Percentiles rank a stretch among this genome's conserved stretches.
Conservation (phyloP, 2,113 vertebrate genomes). For the Clarias batrachus region DNA sequence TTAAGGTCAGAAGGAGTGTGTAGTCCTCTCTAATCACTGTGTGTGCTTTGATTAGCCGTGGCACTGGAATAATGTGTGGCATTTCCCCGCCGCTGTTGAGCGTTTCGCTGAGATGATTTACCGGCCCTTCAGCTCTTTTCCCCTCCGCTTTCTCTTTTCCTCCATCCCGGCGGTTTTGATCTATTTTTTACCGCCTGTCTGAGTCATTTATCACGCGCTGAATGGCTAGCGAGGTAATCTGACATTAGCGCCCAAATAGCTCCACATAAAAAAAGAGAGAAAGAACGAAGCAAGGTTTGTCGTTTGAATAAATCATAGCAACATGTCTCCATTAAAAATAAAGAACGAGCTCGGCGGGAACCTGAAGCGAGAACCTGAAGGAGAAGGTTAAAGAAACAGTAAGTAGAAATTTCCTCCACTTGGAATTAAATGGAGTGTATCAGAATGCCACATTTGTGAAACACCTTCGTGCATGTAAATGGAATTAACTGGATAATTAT, state of each 20-base stretch:
- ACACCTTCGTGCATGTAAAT: background rate
- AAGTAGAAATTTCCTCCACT: background rate
- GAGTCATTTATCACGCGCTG: constrained; percentile 71
- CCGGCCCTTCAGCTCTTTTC: constrained; percentile 58
- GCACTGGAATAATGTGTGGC: constrained; percentile 67
- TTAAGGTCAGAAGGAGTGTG: constrained; percentile 58
- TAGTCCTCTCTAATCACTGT: constrained; percentile 63
- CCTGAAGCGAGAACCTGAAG: constrained; percentile 46
- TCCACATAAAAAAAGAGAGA: constrained; percentile 57
- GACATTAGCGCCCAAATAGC: constrained; percentile 73
- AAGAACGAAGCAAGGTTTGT: constrained; percentile 59
- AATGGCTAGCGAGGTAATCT: constrained; percentile 73
- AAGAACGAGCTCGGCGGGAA: constrained; percentile 20
- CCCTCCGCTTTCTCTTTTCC: constrained; percentile 42
- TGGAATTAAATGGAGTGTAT: background rate
- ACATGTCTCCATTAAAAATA: constrained; percentile 64
- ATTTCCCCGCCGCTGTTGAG: constrained; percentile 65
- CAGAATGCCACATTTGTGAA: background rate
- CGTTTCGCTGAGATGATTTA: constrained; percentile 65
- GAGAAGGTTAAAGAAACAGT: constrained; percentile 9
- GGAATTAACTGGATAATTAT: background rate
- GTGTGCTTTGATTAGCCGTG: constrained; percentile 66
- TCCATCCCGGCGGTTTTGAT: constrained; percentile 71
- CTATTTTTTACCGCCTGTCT: constrained; percentile 74
- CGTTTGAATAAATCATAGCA: constrained; percentile 71